Base-by-base conservation (phyloP, 2,888 invertebrate genomes). In the Netelia inedita region DNA sequence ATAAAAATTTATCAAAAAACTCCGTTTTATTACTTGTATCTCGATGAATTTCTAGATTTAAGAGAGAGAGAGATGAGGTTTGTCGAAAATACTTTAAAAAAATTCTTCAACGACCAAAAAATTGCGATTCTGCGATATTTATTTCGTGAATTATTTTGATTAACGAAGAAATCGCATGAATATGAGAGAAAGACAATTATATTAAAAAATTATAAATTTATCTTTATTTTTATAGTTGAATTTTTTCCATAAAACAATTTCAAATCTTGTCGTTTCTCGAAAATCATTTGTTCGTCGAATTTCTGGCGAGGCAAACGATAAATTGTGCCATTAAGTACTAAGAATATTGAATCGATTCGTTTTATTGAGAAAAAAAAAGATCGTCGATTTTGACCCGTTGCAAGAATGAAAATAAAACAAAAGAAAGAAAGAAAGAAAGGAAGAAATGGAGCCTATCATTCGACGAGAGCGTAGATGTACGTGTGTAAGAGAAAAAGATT, bases 311-410 rank as follows among this genome's bases (percentile, higher is more conserved):
- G 10, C 46, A n/a, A 19, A 1, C 6, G 16, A 28, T 1, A 53
- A 53, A 6, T 3, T 55, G 11, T 35, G 11, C 19, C 3, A 53
- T 6, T 35, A 35, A 35, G 6, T 35, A 5, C 35, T 35, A 35
- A 35, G 35, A 8, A 35, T 35, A 35, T 35, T 6, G 35, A 1
- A 35, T 35, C 35, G 16, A 35, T 63, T 1, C 14, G 19, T 63
- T 63, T 74, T 43, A 73, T 73, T 63, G 46, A 46, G 10, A 46
- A 46, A 46, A 46, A 46, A 41, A 41, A 41, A 1, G 3, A 11
- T 14, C 46, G 3, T 46, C 46, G 14, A 46, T 46, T 46, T 14
- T 14, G 14, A 46, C 14, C 14, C 14, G 10, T 46, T 46, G 2
- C 46, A 16, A 57, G n/a, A 57, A 57, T 57, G 9, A 19, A 19